These are phyloP conservation scores for Heliangelus exortis DNA, from an alignment of 2,797 vertebrate species.

Conservation along the genomic window DNA sequence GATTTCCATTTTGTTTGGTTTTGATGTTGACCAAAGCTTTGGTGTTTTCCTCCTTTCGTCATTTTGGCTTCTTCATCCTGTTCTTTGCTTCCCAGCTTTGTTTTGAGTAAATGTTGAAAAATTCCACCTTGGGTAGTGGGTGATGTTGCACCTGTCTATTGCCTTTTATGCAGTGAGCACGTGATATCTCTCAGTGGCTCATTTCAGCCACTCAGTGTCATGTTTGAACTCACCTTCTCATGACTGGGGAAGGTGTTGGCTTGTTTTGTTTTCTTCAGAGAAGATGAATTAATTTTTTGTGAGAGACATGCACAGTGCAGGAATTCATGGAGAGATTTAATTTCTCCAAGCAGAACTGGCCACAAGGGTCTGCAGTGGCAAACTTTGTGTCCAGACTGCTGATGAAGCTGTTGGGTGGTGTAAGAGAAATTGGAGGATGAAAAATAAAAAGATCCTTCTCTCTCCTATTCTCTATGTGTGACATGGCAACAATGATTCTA, in stretches of 20 bases:
- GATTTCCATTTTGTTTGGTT: neutral
- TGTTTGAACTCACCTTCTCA: neutral
- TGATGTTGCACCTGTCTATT: neutral
- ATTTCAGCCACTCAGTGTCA: neutral
- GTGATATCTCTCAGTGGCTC: neutral
- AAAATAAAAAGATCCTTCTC: neutral
- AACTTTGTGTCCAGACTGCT: neutral
- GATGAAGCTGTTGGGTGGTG: neutral
- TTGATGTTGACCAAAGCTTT: neutral
- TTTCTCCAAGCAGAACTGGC: neutral
- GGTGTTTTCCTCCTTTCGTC: neutral
- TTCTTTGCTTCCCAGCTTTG: neutral
- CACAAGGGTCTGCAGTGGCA: neutral
- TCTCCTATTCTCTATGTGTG: neutral
- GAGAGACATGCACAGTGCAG: neutral
- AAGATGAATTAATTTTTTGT: neutral
- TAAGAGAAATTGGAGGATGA: neutral
- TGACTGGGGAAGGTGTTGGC: neutral
- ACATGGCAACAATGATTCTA: neutral
- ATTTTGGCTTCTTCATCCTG: neutral
- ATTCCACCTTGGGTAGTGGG: neutral
- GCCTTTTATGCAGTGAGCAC: rapidly evolving
- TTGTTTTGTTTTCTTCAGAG: neutral
- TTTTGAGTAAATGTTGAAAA: neutral
- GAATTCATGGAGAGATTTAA: neutral